These are phyloP conservation scores for fruit fly (Drosophila melanogaster) DNA, from an alignment of 1,140 invertebrate genomes.

Conservation along the genomic window Release_6_plus_ISO1_MT NC_004354.4:6692501-6693000, in stretches of 20 bases:
- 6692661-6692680: slow-evolving; percentile 65
- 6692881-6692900: slow-evolving; percentile 80
- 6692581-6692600: slow-evolving; percentile 71
- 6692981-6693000: slow-evolving; percentile 58
- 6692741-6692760: slow-evolving; percentile 59
- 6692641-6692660: slow-evolving; percentile 59
- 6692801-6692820: slow-evolving; percentile 24
- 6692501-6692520: slow-evolving; percentile 50
- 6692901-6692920: slow-evolving; percentile 56
- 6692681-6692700: slow-evolving; percentile 67
- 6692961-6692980: slow-evolving; percentile 46
- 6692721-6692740: slow-evolving; percentile 83
- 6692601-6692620: slow-evolving; percentile 54
- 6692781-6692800: slow-evolving; percentile 59
- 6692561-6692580: slow-evolving; percentile 53
- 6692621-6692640: slow-evolving; percentile 54
- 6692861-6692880: slow-evolving; percentile 83
- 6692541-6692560: slow-evolving; percentile 74
- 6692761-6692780: slow-evolving; percentile 71
- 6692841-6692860: slow-evolving; percentile 19
- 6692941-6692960: slow-evolving; percentile 65
- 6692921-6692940: slow-evolving; percentile 59
- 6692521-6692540: slow-evolving; percentile 79
- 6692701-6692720: slow-evolving; percentile 65
- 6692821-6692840: slow-evolving; percentile 29